Base-by-base conservation (phyloP, 2,888 invertebrate genomes). In the Patella depressa region DNA sequence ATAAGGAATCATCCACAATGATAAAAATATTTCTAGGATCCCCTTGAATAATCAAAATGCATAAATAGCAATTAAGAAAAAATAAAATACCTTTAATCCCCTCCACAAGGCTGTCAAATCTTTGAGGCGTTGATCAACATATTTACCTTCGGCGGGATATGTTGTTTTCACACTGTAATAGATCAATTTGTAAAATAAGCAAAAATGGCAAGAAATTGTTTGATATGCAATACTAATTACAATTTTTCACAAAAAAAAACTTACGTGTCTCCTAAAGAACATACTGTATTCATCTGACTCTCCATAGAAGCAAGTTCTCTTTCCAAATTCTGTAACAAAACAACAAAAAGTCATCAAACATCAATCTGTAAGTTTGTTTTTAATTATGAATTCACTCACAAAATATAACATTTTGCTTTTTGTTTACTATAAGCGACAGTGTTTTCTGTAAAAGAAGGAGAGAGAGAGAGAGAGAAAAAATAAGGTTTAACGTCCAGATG, bases 291-390 rank as follows among this genome's bases (percentile, higher is more conserved):
- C 77, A 98, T 96, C 92, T 98, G 98, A 89, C 98, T 98, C 89
- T 96, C 95, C 3, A 99, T 94, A 1, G 99, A 98, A 24, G 97
- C 96, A 81, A 99, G 92, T 92, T 99, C 99, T 53, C 98, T 92
- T 92, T 99, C 98, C 74, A 99, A 93, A 92, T 98, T 92, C 90
- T 92, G 79, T 70, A 84, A 85, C 15, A 45, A 45, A 45, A 45
- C 45, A 45, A 45, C 45, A 45, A 45, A 34, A 45, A 0, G 5
- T 45, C 45, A 45, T 45, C 7, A 45, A 45, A 45, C 1, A 9
- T 45, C 45, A 45, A 45, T 45, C 45, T 45, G 45, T 45, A 45
- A 45, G 45, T 45, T 9, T 45, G 45, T 45, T 45, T 9, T 45
- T 45, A 45, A 9, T 5, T 45, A 45, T 1, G 1, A 9, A 45